Base-by-base conservation (phyloP, 30 jellyfish, hydroid and myxozoan genomes). In the Chrysaora quinquecirrha region DNA sequence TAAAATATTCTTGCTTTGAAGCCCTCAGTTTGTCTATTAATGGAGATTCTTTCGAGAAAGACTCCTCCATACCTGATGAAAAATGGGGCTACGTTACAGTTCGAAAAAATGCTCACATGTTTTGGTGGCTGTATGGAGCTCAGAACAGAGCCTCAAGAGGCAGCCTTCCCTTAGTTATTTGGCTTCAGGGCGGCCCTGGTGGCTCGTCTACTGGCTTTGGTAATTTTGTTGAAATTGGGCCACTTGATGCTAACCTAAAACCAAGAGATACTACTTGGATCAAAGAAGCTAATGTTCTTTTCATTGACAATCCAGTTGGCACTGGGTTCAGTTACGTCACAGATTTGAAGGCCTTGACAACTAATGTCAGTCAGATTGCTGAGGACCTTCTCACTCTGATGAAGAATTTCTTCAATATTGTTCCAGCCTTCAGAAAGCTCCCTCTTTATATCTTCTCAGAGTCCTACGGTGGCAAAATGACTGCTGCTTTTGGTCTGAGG, bases 181-280 rank as follows among this genome's bases (percentile, higher is more conserved):
- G 98, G 98, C 89, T 90, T 16, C 97, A 90, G 80, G 97, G 97
- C 19, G 97, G 97, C 9, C 97, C 97, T 49, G 97, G 97, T 58
- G 97, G 87, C 32, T 90, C 97, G 1, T 90, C 94, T 29, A 75
- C 94, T 32, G 97, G 97, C 16, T 90, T 83, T 71, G 97, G 97
- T 18, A 90, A 90, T 32, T 90, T 90, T 64, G 78, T 48, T 25
- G 97, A 90, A 72, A 76, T 90, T 7, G 97, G 97, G 50, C 97
- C 97, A 20, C 27, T 90, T 9, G 97, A 90, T 64, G 83, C 52
- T 0, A 72, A 84, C 34, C 52, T 90, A 73, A 80, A 83, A 35
- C 91, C 86, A 58, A 86, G 97, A 60, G 68, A 84, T 52, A 90
- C 96, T 21, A 49, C 97, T 0, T 90, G 97, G 97, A 46, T 72